Conservation (phyloP, 2,797 vertebrate genomes). For the Lates japonicus region DNA sequence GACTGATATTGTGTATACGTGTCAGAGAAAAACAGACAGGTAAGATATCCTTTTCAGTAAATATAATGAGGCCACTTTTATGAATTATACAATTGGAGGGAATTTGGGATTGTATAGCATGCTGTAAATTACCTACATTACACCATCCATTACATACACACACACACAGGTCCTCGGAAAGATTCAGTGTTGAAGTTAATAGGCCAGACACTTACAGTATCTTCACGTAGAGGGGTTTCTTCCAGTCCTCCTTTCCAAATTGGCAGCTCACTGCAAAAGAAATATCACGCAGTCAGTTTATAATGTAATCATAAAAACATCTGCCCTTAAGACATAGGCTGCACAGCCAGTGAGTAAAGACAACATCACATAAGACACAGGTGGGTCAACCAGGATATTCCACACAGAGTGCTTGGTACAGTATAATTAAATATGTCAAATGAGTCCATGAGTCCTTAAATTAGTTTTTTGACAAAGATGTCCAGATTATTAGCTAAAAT, state of each 20-base stretch:
- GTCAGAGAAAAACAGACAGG: conserved; percentile 43
- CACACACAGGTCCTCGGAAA: not conserved
- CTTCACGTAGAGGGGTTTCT: conserved; percentile 40
- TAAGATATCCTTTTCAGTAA: conserved; percentile 52
- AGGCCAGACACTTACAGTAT: conserved; percentile 66
- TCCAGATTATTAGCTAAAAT: conserved; percentile 53
- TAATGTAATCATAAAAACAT: conserved; percentile 1
- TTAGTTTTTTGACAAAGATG: conserved; percentile 44
- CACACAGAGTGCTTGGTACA: not conserved
- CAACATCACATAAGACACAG: conserved; percentile 18
- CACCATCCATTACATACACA: not conserved
- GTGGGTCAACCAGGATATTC: not conserved
- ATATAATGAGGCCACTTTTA: conserved; percentile 57
- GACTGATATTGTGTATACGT: conserved; percentile 69
- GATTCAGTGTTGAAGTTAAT: conserved; percentile 7
- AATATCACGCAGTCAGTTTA: conserved; percentile 40
- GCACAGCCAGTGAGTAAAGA: not conserved
- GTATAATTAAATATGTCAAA: conserved; percentile 40
- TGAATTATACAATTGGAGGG: conserved; percentile 38
- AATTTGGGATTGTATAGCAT: conserved; percentile 29
- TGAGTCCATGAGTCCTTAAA: conserved; percentile 29
- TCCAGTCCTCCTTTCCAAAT: conserved; percentile 49
- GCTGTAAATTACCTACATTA: conserved; percentile 26
- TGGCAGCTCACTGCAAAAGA: conserved; percentile 67
- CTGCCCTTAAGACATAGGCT: not conserved